phyloP scores from a whole-genome alignment of 2,797 vertebrate genomes.

The Antennarius maculatus region DNA sequence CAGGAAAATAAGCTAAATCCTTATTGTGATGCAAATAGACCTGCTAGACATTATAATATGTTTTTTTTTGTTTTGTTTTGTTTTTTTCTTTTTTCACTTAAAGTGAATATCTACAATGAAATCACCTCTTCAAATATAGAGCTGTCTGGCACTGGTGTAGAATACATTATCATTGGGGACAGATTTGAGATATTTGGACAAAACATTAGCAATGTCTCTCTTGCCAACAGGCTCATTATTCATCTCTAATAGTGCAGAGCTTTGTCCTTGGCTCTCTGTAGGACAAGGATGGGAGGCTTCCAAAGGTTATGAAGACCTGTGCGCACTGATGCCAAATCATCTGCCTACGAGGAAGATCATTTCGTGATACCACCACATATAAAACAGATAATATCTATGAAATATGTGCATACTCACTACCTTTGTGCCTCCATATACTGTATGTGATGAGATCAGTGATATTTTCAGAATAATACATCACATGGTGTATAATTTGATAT shows the following conservation, averaged over 20 bases:
- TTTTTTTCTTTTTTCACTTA: conserved; percentile 59
- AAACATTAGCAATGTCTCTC: conserved; percentile 74
- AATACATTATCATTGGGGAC: conserved; percentile 77
- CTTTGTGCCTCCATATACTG: conserved; percentile 8
- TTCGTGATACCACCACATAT: conserved; percentile 20
- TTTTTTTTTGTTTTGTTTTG: conserved; percentile 34
- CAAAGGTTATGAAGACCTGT: conserved; percentile 70
- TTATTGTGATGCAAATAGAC: conserved; percentile 61
- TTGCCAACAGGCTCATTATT: conserved; percentile 79
- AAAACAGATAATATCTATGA: conserved; percentile 42
- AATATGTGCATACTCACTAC: neutral
- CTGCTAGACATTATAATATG: conserved; percentile 46
- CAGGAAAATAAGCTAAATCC: conserved; percentile 73
- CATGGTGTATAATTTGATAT: conserved; percentile 49
- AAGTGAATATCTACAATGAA: conserved; percentile 53
- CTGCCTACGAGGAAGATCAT: conserved; percentile 40
- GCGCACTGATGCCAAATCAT: conserved; percentile 48
- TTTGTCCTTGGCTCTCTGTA: conserved; percentile 66
- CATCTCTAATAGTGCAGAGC: conserved; percentile 70
- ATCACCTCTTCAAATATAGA: conserved; percentile 63
- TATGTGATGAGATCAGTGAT: conserved; percentile 22
- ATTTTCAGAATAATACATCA: conserved; percentile 28
- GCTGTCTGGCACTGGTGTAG: conserved; percentile 62
- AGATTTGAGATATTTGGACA: conserved; percentile 77
- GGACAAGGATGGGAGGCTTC: conserved; percentile 69